Conservation (phyloP, 2,113 vertebrate genomes). For the Bucco capensis region DNA sequence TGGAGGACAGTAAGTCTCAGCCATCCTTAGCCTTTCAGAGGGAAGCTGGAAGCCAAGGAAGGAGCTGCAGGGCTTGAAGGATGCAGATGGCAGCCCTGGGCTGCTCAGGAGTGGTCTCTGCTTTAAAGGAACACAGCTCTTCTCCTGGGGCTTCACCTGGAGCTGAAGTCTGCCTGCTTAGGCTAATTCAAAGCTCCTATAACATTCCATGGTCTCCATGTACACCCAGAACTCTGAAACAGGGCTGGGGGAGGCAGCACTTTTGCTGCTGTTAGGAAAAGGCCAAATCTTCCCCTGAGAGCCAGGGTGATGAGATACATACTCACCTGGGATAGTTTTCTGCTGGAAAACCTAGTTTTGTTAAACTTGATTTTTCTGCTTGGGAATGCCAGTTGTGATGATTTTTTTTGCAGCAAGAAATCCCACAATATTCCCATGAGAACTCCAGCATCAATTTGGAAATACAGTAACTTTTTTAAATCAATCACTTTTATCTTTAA, state of each 20-base stretch:
- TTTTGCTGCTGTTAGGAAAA: background rate
- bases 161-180: background rate
- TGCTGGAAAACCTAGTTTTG: background rate
- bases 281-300: background rate
- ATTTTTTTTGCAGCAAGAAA: background rate
- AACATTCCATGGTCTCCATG: no score
- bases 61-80: background rate
- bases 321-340: background rate
- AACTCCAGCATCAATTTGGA: background rate
- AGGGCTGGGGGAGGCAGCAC: background rate
- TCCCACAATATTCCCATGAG: background rate
- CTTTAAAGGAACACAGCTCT: background rate
- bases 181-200: background rate
- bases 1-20: constrained; percentile 87
- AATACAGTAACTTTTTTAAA: background rate
- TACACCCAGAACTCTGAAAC: background rate
- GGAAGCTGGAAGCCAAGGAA: no score
- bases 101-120: background rate
- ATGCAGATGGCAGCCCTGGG: background rate
- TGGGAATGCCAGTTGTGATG: background rate
- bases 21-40: background rate
- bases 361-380: background rate
- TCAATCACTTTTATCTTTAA: background rate
- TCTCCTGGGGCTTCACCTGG: background rate
- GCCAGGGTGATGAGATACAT: background rate